Evolutionary conservation across 2,797 vertebrate genomes (phyloP).

Genomic region (Schizopygopsis pylzovi): DNA sequence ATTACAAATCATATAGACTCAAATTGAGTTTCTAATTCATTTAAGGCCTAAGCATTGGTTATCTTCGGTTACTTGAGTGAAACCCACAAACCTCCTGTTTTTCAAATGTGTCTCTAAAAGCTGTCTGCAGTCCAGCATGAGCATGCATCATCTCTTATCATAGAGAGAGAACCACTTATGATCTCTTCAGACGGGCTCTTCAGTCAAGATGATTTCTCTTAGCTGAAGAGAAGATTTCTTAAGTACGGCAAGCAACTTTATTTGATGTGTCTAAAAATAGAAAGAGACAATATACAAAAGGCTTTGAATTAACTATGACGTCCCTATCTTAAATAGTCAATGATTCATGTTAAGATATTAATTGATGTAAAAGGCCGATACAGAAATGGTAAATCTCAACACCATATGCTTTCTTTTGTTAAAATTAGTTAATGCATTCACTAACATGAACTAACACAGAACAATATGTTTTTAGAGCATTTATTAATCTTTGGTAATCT

Average conservation of each 20-base stretch:
- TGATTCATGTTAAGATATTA: background rate
- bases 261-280: slow-evolving; percentile 40
- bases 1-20: slow-evolving; percentile 67
- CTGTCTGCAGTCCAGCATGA: slow-evolving; percentile 49
- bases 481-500: background rate
- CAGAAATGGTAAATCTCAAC: background rate
- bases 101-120: slow-evolving; percentile 43
- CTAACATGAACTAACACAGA: background rate
- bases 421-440: background rate
- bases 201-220: slow-evolving; percentile 55
- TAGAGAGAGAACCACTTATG: slow-evolving; percentile 68
- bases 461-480: background rate
- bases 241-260: slow-evolving; percentile 46
- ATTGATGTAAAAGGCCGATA: background rate
- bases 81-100: slow-evolving; percentile 49
- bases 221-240: slow-evolving; percentile 47
- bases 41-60: slow-evolving; percentile 72
- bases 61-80: slow-evolving; percentile 67
- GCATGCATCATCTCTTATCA: slow-evolving; percentile 71
- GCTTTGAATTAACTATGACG: slow-evolving; percentile 28
- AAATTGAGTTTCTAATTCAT: slow-evolving; percentile 69
- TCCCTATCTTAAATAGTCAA: background rate
- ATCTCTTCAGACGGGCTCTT: slow-evolving; percentile 69
- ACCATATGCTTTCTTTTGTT: background rate
- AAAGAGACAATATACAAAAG: slow-evolving; percentile 36